phyloP scores from a whole-genome alignment of 2,888 invertebrate genomes.

The Taenaris catops region DNA sequence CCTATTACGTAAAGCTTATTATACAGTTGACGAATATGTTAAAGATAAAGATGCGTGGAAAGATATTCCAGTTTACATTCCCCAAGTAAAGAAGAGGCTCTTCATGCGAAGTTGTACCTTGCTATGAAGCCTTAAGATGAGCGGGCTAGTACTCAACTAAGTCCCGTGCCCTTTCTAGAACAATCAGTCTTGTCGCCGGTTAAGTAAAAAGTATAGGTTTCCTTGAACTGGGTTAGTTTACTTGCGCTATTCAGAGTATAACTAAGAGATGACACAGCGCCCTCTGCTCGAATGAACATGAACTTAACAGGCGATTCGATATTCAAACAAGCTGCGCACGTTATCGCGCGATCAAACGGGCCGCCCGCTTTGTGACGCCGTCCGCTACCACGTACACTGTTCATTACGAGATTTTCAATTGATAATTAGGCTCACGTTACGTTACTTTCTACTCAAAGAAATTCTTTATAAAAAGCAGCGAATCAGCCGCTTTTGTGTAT shows the following conservation, averaged over 20 bases:
- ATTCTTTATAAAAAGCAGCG: constrained; percentile 26
- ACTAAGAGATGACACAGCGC: neutral
- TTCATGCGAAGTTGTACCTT: no score
- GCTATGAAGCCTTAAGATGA: no score
- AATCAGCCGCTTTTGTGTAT: constrained; percentile 16
- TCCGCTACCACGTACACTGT: constrained; percentile 25
- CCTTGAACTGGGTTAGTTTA: no score
- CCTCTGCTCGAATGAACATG: constrained; percentile 16
- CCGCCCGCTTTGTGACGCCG: constrained; percentile 18
- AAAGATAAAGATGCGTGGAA: no score
- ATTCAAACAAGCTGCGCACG: constrained; percentile 31
- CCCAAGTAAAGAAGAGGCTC: no score
- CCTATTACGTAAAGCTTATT: no score
- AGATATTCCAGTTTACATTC: no score
- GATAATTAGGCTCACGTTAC: constrained; percentile 70
- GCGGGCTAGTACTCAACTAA: no score
- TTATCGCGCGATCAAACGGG: constrained; percentile 20
- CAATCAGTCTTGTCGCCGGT: no score
- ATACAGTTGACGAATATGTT: no score
- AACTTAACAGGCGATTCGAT: constrained; percentile 40
- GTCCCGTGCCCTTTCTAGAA: no score
- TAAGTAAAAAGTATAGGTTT: no score
- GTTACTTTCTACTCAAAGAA: constrained; percentile 55
- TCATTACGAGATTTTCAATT: constrained; percentile 70
- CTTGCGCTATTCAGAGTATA: neutral